Percentiles rank a stretch among this genome's conserved stretches.
These are phyloP conservation scores for Alloscopus bannaensis DNA, from an alignment of 2,888 invertebrate genomes.

Conservation along the genomic window DNA sequence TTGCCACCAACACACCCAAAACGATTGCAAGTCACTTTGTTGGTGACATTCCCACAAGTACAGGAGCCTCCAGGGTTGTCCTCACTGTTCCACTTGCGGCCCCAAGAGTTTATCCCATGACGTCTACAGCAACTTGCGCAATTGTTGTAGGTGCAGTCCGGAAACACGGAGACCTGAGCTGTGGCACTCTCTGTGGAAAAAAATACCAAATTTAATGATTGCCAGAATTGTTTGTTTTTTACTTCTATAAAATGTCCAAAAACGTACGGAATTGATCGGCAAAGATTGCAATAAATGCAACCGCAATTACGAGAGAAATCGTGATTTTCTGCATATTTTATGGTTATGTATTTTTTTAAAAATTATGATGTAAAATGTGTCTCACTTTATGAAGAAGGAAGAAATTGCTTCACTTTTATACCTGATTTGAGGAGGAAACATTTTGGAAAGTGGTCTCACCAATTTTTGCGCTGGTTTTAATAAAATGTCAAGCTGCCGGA, in stretches of 20 bases:
- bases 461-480: no score
- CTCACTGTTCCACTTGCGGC: not conserved
- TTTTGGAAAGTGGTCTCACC: no score
- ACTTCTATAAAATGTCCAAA: not conserved
- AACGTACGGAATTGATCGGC: not conserved
- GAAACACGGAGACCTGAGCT: not conserved
- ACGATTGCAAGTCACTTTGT: not conserved
- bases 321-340: not conserved
- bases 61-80: not conserved
- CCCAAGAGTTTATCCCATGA: not conserved
- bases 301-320: not conserved
- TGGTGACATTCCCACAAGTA: not conserved
- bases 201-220: not conserved
- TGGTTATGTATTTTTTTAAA: no score
- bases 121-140: not conserved
- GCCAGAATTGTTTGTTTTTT: not conserved
- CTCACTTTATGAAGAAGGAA: no score
- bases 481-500: no score
- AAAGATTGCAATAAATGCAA: not conserved
- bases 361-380: no score
- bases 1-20: not conserved
- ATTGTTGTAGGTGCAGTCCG: not conserved
- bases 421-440: no score
- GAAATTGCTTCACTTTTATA: no score
- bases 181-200: not conserved